Evolutionary conservation across 1,140 invertebrate species (phyloP).

Genomic region (Colletes latitarsis): DNA sequence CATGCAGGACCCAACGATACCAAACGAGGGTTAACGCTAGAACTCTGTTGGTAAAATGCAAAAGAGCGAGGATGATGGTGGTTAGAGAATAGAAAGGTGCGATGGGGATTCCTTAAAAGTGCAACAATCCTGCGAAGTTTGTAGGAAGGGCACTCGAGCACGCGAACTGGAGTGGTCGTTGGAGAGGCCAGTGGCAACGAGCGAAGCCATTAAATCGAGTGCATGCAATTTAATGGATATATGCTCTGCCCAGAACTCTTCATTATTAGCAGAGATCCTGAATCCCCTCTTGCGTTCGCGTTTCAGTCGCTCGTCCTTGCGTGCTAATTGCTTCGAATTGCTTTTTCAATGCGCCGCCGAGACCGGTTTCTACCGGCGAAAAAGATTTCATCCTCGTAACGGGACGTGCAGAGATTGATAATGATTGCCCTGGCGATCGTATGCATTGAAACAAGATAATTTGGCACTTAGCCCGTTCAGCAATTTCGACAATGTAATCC

Average conservation of each 20-base stretch:
- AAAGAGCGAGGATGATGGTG: too few species aligned
- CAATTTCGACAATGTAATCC: too few species aligned
- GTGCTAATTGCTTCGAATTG: conserved; percentile 32
- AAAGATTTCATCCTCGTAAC: background rate
- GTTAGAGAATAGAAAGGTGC: background rate
- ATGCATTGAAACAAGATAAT: too few species aligned
- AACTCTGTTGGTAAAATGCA: too few species aligned
- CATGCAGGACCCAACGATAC: too few species aligned
- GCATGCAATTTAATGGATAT: conserved; percentile 50
- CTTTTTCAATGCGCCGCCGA: background rate
- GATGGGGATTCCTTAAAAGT: conserved; percentile 10
- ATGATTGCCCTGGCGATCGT: too few species aligned
- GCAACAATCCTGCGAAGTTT: conserved; percentile 14
- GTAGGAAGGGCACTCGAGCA: conserved; percentile 22
- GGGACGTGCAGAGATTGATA: background rate
- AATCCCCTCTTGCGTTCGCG: conserved; percentile 5
- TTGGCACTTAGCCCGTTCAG: too few species aligned
- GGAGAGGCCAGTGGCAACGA: conserved; percentile 23
- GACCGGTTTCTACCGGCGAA: background rate
- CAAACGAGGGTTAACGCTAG: too few species aligned
- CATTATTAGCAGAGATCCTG: conserved; percentile 34
- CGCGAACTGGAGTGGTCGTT: conserved; percentile 29
- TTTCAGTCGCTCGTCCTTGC: conserved; percentile 31
- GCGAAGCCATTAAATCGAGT: conserved; percentile 48
- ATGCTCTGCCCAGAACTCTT: conserved; percentile 25